Evolutionary conservation across 2,888 invertebrate species (phyloP).

Genomic region (Caenorhabditis drosophilae): DNA sequence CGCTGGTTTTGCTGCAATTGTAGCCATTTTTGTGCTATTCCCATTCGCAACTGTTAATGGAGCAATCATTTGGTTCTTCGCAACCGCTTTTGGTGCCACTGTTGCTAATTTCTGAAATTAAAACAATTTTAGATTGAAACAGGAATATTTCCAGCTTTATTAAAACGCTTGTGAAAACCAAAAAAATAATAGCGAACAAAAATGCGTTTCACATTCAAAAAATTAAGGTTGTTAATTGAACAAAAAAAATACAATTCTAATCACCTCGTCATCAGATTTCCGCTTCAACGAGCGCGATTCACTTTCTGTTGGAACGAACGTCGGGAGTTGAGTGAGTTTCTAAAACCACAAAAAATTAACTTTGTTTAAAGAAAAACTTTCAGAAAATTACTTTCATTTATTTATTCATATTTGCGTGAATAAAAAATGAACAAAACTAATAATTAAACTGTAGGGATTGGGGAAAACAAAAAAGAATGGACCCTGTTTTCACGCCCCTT

Average conservation of each 20-base stretch:
- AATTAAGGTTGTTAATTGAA: too few species aligned
- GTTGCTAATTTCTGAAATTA: slow-evolving; percentile 7
- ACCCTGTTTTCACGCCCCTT: too few species aligned
- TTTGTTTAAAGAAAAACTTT: background rate
- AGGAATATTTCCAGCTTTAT: too few species aligned
- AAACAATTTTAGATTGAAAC: background rate
- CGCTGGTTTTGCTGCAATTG: slow-evolving; percentile 24
- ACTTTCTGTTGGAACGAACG: slow-evolving; percentile 5
- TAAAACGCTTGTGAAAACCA: too few species aligned
- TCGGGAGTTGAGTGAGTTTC: background rate
- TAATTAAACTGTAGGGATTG: too few species aligned
- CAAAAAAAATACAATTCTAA: too few species aligned
- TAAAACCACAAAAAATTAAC: background rate
- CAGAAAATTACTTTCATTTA: too few species aligned
- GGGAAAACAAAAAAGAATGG: too few species aligned
- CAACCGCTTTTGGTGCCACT: slow-evolving; percentile 9
- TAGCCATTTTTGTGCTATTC: slow-evolving; percentile 32
- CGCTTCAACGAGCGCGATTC: slow-evolving; percentile 43
- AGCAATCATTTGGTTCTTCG: slow-evolving; percentile 1
- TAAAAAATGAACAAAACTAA: too few species aligned
- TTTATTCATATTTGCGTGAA: too few species aligned
- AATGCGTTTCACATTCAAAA: too few species aligned
- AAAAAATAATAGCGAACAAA: too few species aligned
- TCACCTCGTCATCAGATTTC: slow-evolving; percentile 45
- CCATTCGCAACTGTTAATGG: slow-evolving; percentile 5